phyloP scores from a whole-genome alignment of 2,888 invertebrate genomes.

The Cheilosia grossa region DNA sequence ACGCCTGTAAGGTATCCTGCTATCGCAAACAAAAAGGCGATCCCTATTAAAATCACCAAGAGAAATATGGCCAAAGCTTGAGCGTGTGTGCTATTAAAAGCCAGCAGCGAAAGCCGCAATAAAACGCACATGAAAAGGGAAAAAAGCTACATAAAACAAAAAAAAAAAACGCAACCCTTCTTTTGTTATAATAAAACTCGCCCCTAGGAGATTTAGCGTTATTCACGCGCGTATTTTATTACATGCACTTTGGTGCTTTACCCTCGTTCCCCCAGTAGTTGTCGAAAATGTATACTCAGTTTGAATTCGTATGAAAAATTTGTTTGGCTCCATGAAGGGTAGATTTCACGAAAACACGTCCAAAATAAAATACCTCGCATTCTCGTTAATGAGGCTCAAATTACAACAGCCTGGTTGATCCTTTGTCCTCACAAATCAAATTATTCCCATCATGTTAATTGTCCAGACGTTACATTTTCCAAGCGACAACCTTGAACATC shows the following conservation, averaged over 20 bases:
- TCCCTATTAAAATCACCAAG: background rate
- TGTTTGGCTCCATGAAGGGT: background rate
- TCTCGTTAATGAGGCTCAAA: constrained; percentile 1
- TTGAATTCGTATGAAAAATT: background rate
- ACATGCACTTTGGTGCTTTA: background rate
- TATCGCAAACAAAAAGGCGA: background rate
- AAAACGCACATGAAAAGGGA: background rate
- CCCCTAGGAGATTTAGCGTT: background rate
- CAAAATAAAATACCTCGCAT: constrained; percentile 4
- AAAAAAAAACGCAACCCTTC: background rate
- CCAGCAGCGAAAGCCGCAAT: background rate
- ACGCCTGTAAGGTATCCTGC: too few species aligned
- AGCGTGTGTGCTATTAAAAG: background rate
- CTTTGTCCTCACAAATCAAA: constrained; percentile 11
- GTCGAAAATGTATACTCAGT: background rate
- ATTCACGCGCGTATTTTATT: background rate
- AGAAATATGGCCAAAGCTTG: background rate
- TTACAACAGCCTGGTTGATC: constrained; percentile 9
- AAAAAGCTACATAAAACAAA: background rate
- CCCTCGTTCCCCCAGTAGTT: background rate
- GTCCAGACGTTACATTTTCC: constrained; percentile 25
- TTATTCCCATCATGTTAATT: constrained; percentile 38
- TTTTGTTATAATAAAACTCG: background rate
- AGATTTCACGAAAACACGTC: background rate
- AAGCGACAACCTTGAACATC: constrained; percentile 4